Evolutionary conservation across 1,140 invertebrate genomes (phyloP).

Genomic region (Temnothorax longispinosus): DNA sequence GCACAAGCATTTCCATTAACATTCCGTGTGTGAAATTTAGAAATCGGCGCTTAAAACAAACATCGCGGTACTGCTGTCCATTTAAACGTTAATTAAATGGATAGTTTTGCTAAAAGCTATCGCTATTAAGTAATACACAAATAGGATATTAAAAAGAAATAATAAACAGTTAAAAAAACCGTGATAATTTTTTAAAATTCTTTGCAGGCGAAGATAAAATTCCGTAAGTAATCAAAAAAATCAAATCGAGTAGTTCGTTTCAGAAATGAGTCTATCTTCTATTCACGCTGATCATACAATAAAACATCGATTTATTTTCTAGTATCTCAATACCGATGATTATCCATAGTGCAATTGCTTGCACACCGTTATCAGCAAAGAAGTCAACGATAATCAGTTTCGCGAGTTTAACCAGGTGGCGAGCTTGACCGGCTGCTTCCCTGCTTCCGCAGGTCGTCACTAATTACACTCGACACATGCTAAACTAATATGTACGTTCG

Average conservation of each 20-base stretch:
- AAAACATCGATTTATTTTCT: background rate
- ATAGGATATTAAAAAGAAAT: background rate
- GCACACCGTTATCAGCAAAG: conserved; percentile 35
- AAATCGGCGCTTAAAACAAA: conserved; percentile 10
- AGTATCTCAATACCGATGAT: conserved; percentile 5
- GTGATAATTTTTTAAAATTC: background rate
- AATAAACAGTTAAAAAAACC: background rate
- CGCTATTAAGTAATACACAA: background rate
- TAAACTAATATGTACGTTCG: conserved; percentile 55
- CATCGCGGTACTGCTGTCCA: background rate
- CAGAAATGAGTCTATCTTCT: background rate
- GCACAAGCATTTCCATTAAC: background rate
- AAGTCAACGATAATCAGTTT: conserved; percentile 54
- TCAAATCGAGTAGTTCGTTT: background rate
- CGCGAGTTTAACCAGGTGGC: conserved; percentile 52
- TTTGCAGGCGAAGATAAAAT: background rate
- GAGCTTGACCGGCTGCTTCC: conserved; percentile 42
- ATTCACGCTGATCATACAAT: background rate
- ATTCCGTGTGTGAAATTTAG: conserved; percentile 14
- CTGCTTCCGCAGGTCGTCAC: conserved; percentile 48
- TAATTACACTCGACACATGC: conserved; percentile 52
- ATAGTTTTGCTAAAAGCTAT: background rate
- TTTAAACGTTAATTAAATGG: background rate
- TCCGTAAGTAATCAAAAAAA: background rate
- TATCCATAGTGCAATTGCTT: conserved; percentile 18